Base-by-base conservation (phyloP, 2,113 vertebrate species). In the Cheirogaleus medius region DNA sequence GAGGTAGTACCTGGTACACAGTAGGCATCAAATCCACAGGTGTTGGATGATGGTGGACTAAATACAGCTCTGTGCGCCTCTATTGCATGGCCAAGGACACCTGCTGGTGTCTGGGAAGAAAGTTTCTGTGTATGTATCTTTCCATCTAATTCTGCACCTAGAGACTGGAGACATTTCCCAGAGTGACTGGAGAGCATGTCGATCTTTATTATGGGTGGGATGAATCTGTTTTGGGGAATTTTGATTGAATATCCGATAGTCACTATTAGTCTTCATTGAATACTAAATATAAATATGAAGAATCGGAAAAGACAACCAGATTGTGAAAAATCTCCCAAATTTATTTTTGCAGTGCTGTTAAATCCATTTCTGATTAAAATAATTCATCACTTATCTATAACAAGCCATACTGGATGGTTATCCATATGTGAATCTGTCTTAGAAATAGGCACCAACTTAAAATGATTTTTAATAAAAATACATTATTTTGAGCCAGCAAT, bases 311-410 rank as follows among this genome's bases (percentile, higher is more conserved):
- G 96, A 96, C 96, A 97, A 84, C 47, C 90, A 42, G 87, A 97
- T 97, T 97, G 96, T 97, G 97, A 98, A 97, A 98, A 98, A 98
- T 98, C 91, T 96, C 97, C 91, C 94, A 96, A 90, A 98, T 98
- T 97, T 97, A 94, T 97, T 98, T 97, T 91, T 96, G 97, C 93
- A 87, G 81, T 93, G 95, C 96, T 97, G 96, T 96, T 98, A 98
- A 98, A 98, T 97, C 84, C 96, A 97, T 97, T 98, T 97, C 97
- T 98, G 97, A 98, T 98, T 98, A 98, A 98, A 98, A 98, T 98
- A 97, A 98, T 98, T 97, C 98, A 98, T 98, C 97, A 98, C 97
- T 97, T 98, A 98, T 96, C 97, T 87, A 90, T 95, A 98, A 95
- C 95, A 85, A 95, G 97, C 95, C 66, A 88, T 85, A 73, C 64